These are phyloP conservation scores for Hestina assimilis DNA, from an alignment of 1,140 invertebrate species.

Conservation along the genomic window DNA sequence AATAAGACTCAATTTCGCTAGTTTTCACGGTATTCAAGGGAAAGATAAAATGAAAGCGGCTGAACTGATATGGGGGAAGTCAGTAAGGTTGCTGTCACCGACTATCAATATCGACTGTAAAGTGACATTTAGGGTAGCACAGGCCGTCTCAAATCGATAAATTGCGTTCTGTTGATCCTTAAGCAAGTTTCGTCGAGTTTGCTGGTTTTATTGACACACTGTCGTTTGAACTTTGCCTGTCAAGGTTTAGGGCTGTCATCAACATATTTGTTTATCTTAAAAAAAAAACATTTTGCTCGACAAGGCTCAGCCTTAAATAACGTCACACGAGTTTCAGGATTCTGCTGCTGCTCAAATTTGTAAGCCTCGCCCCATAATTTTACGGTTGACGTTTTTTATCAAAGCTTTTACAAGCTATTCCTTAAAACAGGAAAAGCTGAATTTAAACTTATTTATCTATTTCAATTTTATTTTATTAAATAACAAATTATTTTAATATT, in stretches of 20 bases:
- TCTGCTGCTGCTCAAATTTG: too few species aligned
- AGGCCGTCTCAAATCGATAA: slow-evolving; percentile 70
- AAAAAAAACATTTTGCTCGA: too few species aligned
- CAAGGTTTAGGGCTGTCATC: slow-evolving; percentile 22
- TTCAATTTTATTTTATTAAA: background rate
- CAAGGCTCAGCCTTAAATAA: too few species aligned
- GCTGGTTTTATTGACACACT: slow-evolving; percentile 66
- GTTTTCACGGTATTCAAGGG: background rate
- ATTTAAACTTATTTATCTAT: too few species aligned
- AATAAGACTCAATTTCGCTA: slow-evolving; percentile 35
- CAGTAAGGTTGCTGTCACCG: slow-evolving; percentile 58
- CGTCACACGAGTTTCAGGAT: too few species aligned
- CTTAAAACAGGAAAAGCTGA: too few species aligned
- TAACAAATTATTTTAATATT: slow-evolving; percentile 1
- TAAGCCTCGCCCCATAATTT: too few species aligned
- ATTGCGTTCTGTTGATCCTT: slow-evolving; percentile 65
- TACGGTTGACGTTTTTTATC: too few species aligned
- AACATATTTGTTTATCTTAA: background rate
- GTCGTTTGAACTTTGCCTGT: slow-evolving; percentile 42
- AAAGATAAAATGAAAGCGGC: slow-evolving; percentile 25
- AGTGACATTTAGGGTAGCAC: slow-evolving; percentile 69
- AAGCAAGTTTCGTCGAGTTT: slow-evolving; percentile 64
- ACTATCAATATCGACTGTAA: slow-evolving; percentile 72
- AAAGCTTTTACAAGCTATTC: too few species aligned
- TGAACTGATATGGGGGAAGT: slow-evolving; percentile 49